Evolutionary conservation across 2,797 vertebrate genomes (phyloP), one percentile per base, ranked within the genome.

Genomic region (Mallotus villosus): DNA sequence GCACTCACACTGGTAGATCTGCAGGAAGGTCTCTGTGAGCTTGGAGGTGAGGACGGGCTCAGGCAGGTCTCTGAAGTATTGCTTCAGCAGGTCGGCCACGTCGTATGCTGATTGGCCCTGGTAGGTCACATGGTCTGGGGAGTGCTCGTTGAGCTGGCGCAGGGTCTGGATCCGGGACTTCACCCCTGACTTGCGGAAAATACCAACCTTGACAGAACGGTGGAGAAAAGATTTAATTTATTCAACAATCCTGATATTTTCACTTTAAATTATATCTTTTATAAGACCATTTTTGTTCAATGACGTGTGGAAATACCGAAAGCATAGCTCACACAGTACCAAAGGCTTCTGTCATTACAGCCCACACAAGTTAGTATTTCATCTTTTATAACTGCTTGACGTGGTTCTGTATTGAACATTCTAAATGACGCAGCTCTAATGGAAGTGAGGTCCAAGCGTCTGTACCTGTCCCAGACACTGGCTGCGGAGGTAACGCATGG

Each of bases 11-110:
- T 95, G 95, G 78, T 96, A 96, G 77, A 95, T 95, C 76, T 95
- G 93, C 74, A 96, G 84, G 83, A 96, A 95, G 71, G 94, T 95
- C 22, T 94, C 91, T 0, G 94, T 94, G 77, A 96, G 93, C 74
- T 96, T 96, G 90, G 88, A 92, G 80, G 94, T 95, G 81, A 96
- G 95, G 82, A 95, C 89, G 11, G 95, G 94, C 80, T 96, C 94
- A 0, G 95, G 95, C 5, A 96, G 89, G 82, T 96, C 94, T 0
- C 94, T 88, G 87, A 96, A 95, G 74, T 95, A 95, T 55, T 96
- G 95, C 84, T 96, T 95, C 70, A 96, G 82, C 84, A 96, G 85
- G 81, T 95, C 95, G 0, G 95, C 94, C 79, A 96, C 95, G 0
- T 96, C 95, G 0, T 95, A 96, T 0, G 94, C 94, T 0, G 93